phyloP scores from a whole-genome alignment of 2,888 invertebrate genomes.

The Pachycephus smyrnensis region DNA sequence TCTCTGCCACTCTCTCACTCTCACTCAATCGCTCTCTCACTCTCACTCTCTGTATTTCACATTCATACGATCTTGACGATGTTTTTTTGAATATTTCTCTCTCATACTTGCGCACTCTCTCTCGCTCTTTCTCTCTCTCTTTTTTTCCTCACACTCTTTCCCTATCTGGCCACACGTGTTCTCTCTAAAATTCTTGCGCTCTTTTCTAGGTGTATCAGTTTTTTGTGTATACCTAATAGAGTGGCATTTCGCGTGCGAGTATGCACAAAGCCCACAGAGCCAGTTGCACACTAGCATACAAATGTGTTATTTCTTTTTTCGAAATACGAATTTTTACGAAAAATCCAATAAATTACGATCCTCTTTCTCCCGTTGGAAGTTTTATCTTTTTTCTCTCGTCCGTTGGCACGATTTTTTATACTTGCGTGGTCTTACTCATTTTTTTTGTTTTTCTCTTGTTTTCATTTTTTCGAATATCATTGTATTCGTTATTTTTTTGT shows the following conservation, averaged over 20 bases:
- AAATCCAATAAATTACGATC: background rate
- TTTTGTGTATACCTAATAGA: conserved; percentile 46
- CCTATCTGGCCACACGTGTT: background rate
- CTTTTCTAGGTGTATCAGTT: conserved; percentile 48
- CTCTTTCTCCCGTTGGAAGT: background rate
- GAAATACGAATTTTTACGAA: background rate
- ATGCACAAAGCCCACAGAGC: conserved; percentile 50
- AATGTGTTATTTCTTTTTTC: conserved; percentile 40
- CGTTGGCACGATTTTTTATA: background rate
- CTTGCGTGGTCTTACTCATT: background rate
- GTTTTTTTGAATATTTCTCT: background rate
- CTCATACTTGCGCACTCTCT: conserved; percentile 17
- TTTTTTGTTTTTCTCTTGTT: conserved; percentile 3
- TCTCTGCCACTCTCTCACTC: conserved; percentile 20
- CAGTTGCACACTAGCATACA: conserved; percentile 58
- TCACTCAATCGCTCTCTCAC: conserved; percentile 35
- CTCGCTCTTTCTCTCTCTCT: conserved; percentile 26
- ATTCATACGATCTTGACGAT: background rate
- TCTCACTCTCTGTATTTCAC: conserved; percentile 26
- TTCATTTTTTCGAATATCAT: conserved; percentile 1
- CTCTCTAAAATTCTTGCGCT: background rate
- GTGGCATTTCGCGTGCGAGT: conserved; percentile 52
- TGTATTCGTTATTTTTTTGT: conserved; percentile 22
- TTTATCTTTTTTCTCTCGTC: conserved; percentile 10
- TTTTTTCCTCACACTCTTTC: conserved; percentile 12